These are phyloP conservation scores for Oscheius sp. DNA, from an alignment of 2,888 invertebrate genomes.

Conservation along the genomic window DNA sequence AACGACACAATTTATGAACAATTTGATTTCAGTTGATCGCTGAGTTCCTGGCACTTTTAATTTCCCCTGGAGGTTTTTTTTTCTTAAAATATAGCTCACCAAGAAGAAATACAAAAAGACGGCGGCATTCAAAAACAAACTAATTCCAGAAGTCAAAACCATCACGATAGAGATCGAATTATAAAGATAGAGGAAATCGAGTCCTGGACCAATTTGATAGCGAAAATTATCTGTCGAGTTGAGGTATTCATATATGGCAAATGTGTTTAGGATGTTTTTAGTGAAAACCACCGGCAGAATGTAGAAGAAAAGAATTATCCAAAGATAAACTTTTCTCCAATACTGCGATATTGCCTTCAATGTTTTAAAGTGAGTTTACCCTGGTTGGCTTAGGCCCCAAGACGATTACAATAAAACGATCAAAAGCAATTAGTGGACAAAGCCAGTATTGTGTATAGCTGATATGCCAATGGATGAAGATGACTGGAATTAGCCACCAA, in stretches of 20 bases:
- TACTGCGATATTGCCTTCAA: neutral
- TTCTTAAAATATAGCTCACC: neutral
- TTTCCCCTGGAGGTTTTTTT: neutral
- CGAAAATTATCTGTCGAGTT: neutral
- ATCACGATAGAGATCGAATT: neutral
- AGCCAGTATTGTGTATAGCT: constrained; percentile 4
- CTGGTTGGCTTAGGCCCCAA: neutral
- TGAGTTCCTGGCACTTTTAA: neutral
- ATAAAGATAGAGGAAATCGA: neutral
- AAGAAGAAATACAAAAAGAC: neutral
- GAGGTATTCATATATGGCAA: neutral
- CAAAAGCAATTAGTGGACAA: neutral
- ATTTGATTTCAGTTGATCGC: neutral
- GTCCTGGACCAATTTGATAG: neutral
- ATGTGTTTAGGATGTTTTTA: neutral
- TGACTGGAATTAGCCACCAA: neutral
- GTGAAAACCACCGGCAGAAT: neutral
- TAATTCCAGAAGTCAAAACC: neutral
- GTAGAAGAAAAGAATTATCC: neutral
- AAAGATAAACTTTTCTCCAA: neutral
- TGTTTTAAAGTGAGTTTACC: neutral
- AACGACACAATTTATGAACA: neutral
- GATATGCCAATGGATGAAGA: constrained; percentile 4
- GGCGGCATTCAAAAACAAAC: neutral
- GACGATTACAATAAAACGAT: neutral